These are phyloP conservation scores for Neosalanx taihuensis DNA, from an alignment of 2,797 vertebrate species.

Conservation along the genomic window DNA sequence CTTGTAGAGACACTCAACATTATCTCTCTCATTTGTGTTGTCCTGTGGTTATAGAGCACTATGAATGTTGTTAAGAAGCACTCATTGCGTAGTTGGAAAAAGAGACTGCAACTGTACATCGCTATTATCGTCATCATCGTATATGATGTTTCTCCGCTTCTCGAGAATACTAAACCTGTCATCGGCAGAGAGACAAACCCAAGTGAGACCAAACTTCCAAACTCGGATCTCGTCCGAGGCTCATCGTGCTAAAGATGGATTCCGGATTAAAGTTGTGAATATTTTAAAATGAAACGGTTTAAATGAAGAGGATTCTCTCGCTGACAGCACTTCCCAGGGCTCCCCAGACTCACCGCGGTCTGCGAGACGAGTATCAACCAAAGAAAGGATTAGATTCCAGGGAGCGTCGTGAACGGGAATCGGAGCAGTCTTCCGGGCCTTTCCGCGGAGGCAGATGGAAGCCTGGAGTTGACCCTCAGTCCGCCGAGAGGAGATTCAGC, in stretches of 20 bases:
- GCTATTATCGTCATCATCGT: too few species aligned
- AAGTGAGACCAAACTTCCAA: background rate
- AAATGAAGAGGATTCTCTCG: slow-evolving; percentile 32
- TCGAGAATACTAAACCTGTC: too few species aligned
- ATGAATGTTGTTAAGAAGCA: too few species aligned
- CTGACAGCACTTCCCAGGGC: slow-evolving; percentile 50
- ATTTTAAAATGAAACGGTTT: slow-evolving; percentile 1
- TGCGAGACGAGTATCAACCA: slow-evolving; percentile 63
- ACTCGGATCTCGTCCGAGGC: background rate
- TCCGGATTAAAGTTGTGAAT: background rate
- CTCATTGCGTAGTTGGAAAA: too few species aligned
- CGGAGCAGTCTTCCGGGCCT: slow-evolving; percentile 43
- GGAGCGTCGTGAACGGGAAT: slow-evolving; percentile 51
- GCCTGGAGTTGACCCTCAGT: background rate
- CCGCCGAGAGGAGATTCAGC: background rate
- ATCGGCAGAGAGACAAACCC: too few species aligned
- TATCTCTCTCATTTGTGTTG: too few species aligned
- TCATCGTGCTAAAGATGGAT: background rate
- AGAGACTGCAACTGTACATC: too few species aligned
- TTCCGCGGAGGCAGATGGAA: background rate
- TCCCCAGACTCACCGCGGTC: slow-evolving; percentile 39
- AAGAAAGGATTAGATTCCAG: slow-evolving; percentile 50
- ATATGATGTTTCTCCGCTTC: too few species aligned
- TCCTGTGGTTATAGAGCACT: too few species aligned
- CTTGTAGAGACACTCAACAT: too few species aligned